Percentiles rank a stretch among this genome's conserved stretches.
Conservation (phyloP, 1,140 invertebrate genomes). For the Belonocnema kinseyi region DNA sequence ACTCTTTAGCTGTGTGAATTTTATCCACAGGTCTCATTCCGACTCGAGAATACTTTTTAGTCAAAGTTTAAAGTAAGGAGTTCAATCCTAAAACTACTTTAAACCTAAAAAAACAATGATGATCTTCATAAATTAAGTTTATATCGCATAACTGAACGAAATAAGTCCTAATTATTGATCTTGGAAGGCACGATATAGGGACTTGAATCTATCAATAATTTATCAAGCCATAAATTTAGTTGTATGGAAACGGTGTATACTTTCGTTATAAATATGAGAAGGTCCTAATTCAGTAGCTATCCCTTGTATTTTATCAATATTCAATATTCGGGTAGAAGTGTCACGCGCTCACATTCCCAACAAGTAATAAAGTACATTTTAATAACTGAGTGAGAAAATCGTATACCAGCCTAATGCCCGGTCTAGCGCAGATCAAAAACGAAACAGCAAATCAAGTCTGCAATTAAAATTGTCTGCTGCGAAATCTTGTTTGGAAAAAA, state of each 20-base stretch:
- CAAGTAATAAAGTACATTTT: conserved; percentile 56
- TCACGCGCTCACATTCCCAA: conserved; percentile 43
- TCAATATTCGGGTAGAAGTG: conserved; percentile 58
- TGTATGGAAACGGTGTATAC: no score
- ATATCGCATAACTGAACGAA: no score
- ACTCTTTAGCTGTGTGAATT: conserved; percentile 43
- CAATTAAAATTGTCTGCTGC: conserved; percentile 49
- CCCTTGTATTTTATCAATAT: conserved; percentile 48
- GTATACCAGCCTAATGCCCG: conserved; percentile 56
- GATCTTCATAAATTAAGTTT: no score
- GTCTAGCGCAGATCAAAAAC: conserved; percentile 41
- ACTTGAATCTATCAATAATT: no score
- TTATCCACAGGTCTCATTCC: background rate
- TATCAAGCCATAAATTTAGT: no score
- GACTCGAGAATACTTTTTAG: background rate
- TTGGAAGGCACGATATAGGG: no score
- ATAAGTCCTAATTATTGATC: no score
- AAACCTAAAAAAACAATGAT: no score
- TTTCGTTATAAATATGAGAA: no score
- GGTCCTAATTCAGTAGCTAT: background rate
- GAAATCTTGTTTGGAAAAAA: conserved; percentile 30
- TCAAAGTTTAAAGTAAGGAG: no score
- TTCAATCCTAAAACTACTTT: no score
- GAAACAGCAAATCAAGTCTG: conserved; percentile 52
- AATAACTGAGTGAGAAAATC: conserved; percentile 60